Percentiles rank a stretch among this genome's conserved stretches.
Evolutionary conservation across 92 coral and sea anemone genomes (phyloP).

Genomic region (Porites rus): DNA sequence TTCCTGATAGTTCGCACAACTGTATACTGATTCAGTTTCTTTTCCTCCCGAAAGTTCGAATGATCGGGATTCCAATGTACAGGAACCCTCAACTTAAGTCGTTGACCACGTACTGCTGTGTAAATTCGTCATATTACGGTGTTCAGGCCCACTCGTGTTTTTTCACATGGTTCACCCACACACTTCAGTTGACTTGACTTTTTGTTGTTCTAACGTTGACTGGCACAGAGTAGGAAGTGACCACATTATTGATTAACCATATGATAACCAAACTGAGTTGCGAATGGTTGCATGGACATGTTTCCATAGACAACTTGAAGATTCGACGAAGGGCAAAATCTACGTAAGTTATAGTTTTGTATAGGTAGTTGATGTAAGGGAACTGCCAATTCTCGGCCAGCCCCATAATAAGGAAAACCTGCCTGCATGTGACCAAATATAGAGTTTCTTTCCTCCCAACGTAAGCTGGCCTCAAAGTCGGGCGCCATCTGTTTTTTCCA

Average conservation of each 20-base stretch:
- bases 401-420: constrained; percentile 49
- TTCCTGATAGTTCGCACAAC: too few species aligned
- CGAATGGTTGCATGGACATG: constrained; percentile 84
- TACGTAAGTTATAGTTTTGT: constrained; percentile 67
- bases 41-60: too few species aligned
- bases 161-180: too few species aligned
- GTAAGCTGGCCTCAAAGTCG: constrained; percentile 72
- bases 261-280: constrained; percentile 9
- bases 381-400: constrained; percentile 52
- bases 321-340: constrained; percentile 83
- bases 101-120: too few species aligned
- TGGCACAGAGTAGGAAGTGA: too few species aligned
- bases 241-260: neutral
- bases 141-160: too few species aligned
- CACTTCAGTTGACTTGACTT: too few species aligned
- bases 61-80: too few species aligned
- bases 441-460: constrained; percentile 70
- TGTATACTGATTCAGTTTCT: too few species aligned
- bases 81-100: too few species aligned
- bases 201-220: too few species aligned
- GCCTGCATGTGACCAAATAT: constrained; percentile 71
- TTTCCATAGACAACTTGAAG: constrained; percentile 89
- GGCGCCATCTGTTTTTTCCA: constrained; percentile 72
- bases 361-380: constrained; percentile 63
- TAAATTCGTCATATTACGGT: too few species aligned